Conservation (phyloP, 2,888 invertebrate species). For the Chalcosyrphus nemorum region DNA sequence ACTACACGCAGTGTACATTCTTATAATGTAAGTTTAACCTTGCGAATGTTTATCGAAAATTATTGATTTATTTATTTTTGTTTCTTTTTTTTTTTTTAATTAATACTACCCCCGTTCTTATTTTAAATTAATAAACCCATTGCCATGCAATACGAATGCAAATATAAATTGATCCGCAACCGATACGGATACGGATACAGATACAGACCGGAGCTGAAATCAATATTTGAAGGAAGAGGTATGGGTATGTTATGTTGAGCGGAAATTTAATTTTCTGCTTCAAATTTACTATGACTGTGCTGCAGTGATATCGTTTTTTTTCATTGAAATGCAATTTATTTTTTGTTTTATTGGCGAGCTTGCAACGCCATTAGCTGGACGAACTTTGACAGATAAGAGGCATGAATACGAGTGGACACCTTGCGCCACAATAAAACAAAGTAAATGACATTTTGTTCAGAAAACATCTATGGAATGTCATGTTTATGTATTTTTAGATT, state of each 20-base stretch:
- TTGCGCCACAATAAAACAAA: too few species aligned
- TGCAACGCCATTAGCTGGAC: neutral
- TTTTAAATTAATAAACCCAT: neutral
- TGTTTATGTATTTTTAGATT: neutral
- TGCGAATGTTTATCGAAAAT: neutral
- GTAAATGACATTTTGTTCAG: too few species aligned
- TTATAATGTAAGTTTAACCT: too few species aligned
- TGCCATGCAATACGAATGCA: neutral
- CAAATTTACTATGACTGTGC: neutral
- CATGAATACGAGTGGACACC: too few species aligned
- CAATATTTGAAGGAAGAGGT: neutral
- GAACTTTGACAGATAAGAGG: neutral
- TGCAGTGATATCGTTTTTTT: neutral
- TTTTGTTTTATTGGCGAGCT: neutral
- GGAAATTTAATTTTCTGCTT: conserved; percentile 41
- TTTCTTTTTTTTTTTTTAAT: neutral
- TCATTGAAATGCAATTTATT: neutral
- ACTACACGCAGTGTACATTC: too few species aligned
- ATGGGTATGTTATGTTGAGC: conserved; percentile 27
- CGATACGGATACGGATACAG: neutral
- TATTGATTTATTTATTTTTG: neutral
- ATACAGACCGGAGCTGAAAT: neutral
- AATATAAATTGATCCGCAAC: neutral
- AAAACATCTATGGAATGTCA: neutral
- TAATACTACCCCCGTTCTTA: neutral